Base-by-base conservation (phyloP, 2,113 vertebrate genomes). In the Calidris pygmaea region DNA sequence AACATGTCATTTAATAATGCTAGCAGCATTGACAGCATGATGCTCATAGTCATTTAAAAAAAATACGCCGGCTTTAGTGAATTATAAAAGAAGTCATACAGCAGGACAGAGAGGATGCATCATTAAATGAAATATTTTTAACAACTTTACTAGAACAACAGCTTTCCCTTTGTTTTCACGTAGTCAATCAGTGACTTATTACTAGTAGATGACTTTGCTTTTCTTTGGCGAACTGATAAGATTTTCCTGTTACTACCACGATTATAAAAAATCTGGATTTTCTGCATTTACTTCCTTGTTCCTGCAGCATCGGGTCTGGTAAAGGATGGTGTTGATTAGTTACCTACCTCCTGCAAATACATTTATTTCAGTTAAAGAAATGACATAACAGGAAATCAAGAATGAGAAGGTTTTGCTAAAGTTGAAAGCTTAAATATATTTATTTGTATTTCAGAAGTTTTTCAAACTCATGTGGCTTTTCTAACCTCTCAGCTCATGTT, bases 271-370 rank as follows among this genome's bases (percentile, higher is more conserved):
- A 26, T 39, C 70, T 68, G 35, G 7, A 82, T 72, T 96, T 94
- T 92, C 30, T 94, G 59, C 55, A 58, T 67, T 72, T 83, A 90
- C 82, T 95, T 96, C 89, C 96, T 91, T 88, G 74, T 95, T 94
- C 9, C 1, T 74, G 63, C 52, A 80, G 60, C n/a, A 74, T 7
- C 24, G 58, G 68, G 27, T 39, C 39, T 80, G 39, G 41, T 67
- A 78, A 58, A 89, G 32, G 21, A 68, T 32, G 15, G 78, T 73
- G 37, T 48, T 86, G 60, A 62, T 60, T 74, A 65, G 41, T 89
- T 39, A 90, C 56, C 39, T 84, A 34, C 68, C 58, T 53, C 32
- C 34, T 79, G 34, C 30, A 92, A 92, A 76, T 29, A 68, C 4
- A 73, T 63, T 67, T 72, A 37, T 43, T 87, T 78, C 18, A 81